Base-by-base conservation (phyloP, 2,888 invertebrate genomes). In the Phyto melanocephala region DNA sequence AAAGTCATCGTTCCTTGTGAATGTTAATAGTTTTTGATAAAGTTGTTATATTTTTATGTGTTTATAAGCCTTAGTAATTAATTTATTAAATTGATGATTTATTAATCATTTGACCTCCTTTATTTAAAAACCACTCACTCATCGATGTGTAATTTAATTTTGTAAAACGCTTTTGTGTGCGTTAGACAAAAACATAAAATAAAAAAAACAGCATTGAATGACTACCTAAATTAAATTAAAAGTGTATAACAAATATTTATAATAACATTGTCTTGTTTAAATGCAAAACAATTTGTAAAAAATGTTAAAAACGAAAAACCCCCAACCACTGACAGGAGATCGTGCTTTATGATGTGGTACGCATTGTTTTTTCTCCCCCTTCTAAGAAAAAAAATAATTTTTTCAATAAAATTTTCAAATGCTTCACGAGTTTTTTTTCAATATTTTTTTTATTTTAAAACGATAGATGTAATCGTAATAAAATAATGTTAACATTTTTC, bases 311-410 rank as follows among this genome's bases (percentile, higher is more conserved):
- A 22, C 22, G 7, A 20, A 17, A 47, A 17, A 47, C 28, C 56
- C 28, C n/a, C n/a, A 54, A 10, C 24, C 58, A 52, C 6, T 11
- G 63, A 50, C 7, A 22, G 24, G 47, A 71, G 35, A 56, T 71
- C 63, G 37, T 70, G 80, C 63, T 68, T 62, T 75, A 58, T 80
- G 63, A 52, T 63, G 56, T 63, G 80, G 63, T 42, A 56, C 33
- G 62, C 37, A 58, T 13, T 11, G 40, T 33, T 17, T 22, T 11
- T 42, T 68, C 13, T n/a, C n/a, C n/a, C n/a, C n/a, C n/a, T 24
- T 45, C 33, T 24, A 56, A 58, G 11, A 20, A 10, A 20, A 70
- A 35, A 40, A 40, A 40, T 33, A 1, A 20, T 52, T 52, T 52
- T 28, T 62, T 10, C 10, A 15, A 37, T 45, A 35, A 22, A 35